Evolutionary conservation across 2,888 invertebrate genomes (phyloP).

Genomic region (Mellilla xanthometata): DNA sequence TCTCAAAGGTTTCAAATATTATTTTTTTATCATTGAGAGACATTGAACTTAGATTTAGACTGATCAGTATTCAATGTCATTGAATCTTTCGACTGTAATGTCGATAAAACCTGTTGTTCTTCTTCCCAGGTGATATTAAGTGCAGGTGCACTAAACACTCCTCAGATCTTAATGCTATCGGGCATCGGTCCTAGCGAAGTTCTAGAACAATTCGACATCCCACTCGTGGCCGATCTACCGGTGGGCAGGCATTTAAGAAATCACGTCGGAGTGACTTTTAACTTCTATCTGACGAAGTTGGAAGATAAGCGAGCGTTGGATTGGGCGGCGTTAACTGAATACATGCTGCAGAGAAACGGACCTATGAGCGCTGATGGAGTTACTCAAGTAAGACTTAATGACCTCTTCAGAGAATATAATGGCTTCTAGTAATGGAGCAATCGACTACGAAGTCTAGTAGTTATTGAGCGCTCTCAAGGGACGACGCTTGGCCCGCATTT

Average conservation of each 20-base stretch:
- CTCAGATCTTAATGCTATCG: slow-evolving; percentile 84
- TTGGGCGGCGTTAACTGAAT: slow-evolving; percentile 82
- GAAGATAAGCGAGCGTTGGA: slow-evolving; percentile 76
- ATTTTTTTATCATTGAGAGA: no score
- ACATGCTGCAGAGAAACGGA: slow-evolving; percentile 77
- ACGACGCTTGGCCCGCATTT: no score
- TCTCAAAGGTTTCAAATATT: no score
- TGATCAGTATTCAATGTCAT: no score
- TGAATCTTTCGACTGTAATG: no score
- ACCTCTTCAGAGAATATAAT: no score
- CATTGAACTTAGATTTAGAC: no score
- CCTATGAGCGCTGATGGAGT: slow-evolving; percentile 84
- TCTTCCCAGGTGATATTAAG: slow-evolving; percentile 77
- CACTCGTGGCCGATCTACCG: slow-evolving; percentile 82
- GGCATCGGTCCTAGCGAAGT: slow-evolving; percentile 84
- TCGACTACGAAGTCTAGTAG: no score
- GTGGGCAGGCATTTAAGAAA: slow-evolving; percentile 85
- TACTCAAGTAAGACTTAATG: slow-evolving; percentile 84
- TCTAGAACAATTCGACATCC: slow-evolving; percentile 73
- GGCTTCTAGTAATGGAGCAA: no score
- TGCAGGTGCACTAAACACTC: slow-evolving; percentile 85
- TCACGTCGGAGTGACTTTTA: slow-evolving; percentile 83
- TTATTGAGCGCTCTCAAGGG: no score
- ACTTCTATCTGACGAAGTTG: slow-evolving; percentile 66
- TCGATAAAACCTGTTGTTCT: no score